Evolutionary conservation across 2,888 invertebrate species (phyloP), one percentile per base, ranked within the genome.

Genomic region (Philaethria dido): DNA sequence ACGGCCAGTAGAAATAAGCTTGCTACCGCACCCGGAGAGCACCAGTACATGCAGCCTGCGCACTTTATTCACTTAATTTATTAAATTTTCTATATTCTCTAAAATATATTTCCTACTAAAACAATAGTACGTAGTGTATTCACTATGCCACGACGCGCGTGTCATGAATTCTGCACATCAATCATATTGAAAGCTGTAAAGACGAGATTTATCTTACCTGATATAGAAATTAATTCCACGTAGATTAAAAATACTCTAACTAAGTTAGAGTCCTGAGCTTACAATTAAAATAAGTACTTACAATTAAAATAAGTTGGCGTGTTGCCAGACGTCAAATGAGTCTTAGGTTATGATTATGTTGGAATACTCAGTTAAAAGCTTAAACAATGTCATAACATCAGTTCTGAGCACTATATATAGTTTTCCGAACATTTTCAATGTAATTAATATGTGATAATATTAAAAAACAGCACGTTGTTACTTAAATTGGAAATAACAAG

Each of bases 1-100:
- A 73, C 77, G 79, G 86, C 92, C 92, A 91, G 87, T 80, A 78
- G 89, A 86, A 90, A 89, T 90, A 89, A 89, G 89, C 91, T 88
- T 77, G 81, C 85, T 80, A 81, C 85, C 85, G 87, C 87, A 86
- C 85, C 81, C 83, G 78, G 78, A 82, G 81, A 84, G 81, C 79
- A 80, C 84, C 82, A 80, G 81, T 86, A 88, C 84, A 84, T 83
- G 81, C 80, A 83, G 80, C 79, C 80, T 83, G 79, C 75, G 76
- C 78, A 79, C 79, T 78, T 79, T 79, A 79, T 76, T 78, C 78
- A 81, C 80, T 82, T 82, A 84, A 84, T 81, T 77, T 78, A 74
- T 76, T 74, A 71, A 76, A 72, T 72, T 66, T 69, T 69, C 69
- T 68, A 72, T 69, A 72, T 69, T 72, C 66, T 64, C 66, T 69